Evolutionary conservation across 2,113 vertebrate species (phyloP).

Genomic region (Caretta caretta): DNA sequence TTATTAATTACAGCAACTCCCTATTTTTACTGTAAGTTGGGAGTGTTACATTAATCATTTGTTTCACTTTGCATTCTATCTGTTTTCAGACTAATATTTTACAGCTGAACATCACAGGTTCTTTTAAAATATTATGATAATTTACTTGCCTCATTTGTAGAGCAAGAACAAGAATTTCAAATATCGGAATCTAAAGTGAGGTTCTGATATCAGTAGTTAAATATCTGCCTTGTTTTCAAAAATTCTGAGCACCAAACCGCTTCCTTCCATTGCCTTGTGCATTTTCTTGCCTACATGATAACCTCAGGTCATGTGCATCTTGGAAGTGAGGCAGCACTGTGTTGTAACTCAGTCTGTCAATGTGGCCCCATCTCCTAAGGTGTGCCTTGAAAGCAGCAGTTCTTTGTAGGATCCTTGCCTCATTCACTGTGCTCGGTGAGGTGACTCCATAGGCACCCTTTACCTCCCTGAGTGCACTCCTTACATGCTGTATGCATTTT

Average conservation of each 20-base stretch:
- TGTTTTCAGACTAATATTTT: neutral
- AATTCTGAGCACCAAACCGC: neutral
- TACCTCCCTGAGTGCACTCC: neutral
- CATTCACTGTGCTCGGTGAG: neutral
- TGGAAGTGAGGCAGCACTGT: neutral
- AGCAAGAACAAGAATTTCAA: neutral
- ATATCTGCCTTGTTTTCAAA: neutral
- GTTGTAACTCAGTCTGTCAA: neutral
- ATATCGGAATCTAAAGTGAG: neutral
- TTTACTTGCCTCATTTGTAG: neutral
- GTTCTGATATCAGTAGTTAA: neutral
- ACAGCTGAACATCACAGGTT: neutral
- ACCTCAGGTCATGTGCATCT: neutral
- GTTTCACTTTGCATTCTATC: neutral
- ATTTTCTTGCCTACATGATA: neutral
- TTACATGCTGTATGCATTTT: neutral
- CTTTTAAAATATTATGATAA: neutral
- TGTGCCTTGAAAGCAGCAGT: neutral
- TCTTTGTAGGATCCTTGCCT: neutral
- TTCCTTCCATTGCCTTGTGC: neutral
- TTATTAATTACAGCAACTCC: neutral
- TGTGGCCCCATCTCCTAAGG: neutral
- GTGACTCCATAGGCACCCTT: neutral
- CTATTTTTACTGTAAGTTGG: neutral
- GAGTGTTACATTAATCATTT: neutral